Base-by-base conservation (phyloP, 35 echinoderm and acorn worm genomes). In the Diadema setosum region DNA sequence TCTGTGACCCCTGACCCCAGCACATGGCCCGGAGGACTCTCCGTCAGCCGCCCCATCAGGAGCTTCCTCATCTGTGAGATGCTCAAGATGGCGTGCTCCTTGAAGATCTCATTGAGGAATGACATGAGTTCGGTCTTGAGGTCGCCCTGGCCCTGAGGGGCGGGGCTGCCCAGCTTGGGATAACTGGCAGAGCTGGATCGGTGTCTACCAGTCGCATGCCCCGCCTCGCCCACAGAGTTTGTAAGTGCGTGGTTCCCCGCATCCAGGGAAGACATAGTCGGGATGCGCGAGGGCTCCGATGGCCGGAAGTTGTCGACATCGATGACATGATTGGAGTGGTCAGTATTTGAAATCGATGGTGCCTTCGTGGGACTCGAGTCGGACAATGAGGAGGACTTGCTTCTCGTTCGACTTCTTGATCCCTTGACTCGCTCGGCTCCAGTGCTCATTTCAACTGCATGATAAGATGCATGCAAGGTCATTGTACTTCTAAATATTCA, bases 351-450 rank as follows among this genome's bases (percentile, higher is more conserved):
- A 16, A 50, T 89, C 60, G 56, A 46, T 14, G 23, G 46, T 69
- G 58, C 41, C 43, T 59, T 48, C 8, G 15, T 87, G 83, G 75
- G 78, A 63, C 49, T 48, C 87, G 61, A 81, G 81, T 85, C 29
- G 58, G 81, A 75, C 75, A 50, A 82, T 21, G 75, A 78, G 41
- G 34, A 82, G 36, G 46, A 85, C 60, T 87, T 91, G 46, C 80
- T 91, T 20, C 70, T 46, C 33, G 92, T 82, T 33, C 93, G 76
- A 50, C 84, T 91, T 5, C 93, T 73, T 8, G 93, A 82, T 1
- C 24, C 42, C 85, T 91, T 91, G 2, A 91, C 88, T 46, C 93
- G 84, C 45, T 95, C 93, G 17, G 86, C 45, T 20, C 93, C 93
- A 14, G 89, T 45, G 45, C 86, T 82, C 0, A 91, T 76, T 75